A percentile compares a stretch with the other conserved stretches of the same genome.
phyloP scores from a whole-genome alignment of 1,140 invertebrate species.

The Ceratosolen solmsi region DNA sequence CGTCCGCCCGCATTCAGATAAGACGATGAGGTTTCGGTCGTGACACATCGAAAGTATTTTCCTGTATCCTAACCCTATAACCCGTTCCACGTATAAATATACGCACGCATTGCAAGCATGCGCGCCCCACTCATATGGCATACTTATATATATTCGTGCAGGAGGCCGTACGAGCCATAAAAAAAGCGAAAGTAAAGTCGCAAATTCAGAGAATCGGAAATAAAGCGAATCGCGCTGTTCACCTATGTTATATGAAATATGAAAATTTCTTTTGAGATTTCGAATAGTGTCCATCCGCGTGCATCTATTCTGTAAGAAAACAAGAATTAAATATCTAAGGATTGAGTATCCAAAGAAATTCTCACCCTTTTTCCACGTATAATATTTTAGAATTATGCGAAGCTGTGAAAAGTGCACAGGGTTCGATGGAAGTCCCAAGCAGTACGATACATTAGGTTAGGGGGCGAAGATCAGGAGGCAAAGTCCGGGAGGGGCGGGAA shows the following conservation, averaged over 20 bases:
- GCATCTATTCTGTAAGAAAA: no score
- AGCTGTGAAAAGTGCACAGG: constrained; percentile 34
- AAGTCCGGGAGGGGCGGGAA: background rate
- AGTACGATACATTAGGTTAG: constrained; percentile 26
- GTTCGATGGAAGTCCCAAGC: constrained; percentile 25
- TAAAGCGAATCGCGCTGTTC: background rate
- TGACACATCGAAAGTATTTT: constrained; percentile 19
- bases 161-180: background rate
- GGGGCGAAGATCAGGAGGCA: background rate
- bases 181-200: background rate
- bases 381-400: background rate
- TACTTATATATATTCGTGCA: no score
- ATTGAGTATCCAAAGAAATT: no score
- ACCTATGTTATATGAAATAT: no score
- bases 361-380: no score
- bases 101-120: background rate
- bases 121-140: background rate
- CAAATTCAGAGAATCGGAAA: constrained; percentile 11
- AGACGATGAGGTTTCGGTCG: constrained; percentile 35
- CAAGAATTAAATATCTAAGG: no score
- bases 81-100: background rate
- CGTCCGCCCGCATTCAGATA: constrained; percentile 59
- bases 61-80: background rate
- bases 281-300: background rate
- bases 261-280: no score